Conservation (phyloP, 2,797 vertebrate species). For the Vipera ursinii region DNA sequence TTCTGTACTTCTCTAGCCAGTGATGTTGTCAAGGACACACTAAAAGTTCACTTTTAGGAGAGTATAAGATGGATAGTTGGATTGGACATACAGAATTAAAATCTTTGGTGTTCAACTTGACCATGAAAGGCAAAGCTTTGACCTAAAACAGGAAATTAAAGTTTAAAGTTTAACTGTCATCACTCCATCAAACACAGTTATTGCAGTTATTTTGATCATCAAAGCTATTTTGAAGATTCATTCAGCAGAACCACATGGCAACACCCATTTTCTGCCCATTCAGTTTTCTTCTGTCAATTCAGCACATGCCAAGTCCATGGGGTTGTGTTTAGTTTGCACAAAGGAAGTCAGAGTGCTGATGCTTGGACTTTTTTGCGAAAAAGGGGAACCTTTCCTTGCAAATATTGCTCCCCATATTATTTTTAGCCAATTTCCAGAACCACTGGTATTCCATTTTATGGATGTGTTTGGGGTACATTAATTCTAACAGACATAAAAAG, state of each 20-base stretch:
- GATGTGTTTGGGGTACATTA: background rate
- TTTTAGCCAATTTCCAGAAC: background rate
- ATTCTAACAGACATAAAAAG: background rate
- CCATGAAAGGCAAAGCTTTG: background rate
- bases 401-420: background rate
- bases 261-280: background rate
- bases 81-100: background rate
- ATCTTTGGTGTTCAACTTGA: background rate
- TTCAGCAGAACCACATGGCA: background rate
- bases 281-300: constrained; percentile 1
- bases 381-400: background rate
- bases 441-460: background rate
- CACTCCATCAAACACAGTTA: background rate
- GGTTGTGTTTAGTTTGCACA: background rate
- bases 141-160: background rate
- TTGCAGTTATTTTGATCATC: background rate
- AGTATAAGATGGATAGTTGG: background rate
- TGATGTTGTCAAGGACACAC: background rate
- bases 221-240: constrained; percentile 10
- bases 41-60: background rate
- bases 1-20: background rate
- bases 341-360: constrained; percentile 4
- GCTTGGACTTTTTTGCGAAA: background rate
- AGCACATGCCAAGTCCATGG: background rate
- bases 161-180: background rate